phyloP scores from a whole-genome alignment of 2,797 vertebrate species.

The Synanceia verrucosa region DNA sequence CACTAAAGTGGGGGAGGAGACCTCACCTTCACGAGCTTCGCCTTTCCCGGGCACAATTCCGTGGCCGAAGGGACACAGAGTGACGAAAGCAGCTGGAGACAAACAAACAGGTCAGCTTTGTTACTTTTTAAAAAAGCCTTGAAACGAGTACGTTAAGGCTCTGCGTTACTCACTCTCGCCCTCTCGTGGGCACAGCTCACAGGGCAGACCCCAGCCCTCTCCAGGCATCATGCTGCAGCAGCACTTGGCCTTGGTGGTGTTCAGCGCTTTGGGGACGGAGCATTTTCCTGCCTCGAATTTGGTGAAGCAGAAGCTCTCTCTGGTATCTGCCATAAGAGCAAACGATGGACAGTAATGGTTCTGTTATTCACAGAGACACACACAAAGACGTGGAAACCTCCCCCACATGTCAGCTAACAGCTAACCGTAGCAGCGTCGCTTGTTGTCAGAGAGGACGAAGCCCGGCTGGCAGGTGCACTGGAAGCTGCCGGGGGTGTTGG shows the following conservation, averaged over 20 bases:
- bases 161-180: conserved; percentile 81
- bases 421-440: conserved; percentile 91
- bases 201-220: conserved; percentile 96
- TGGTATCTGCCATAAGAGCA: conserved; percentile 85
- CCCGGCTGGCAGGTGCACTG: conserved; percentile 90
- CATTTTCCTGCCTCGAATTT: conserved; percentile 92
- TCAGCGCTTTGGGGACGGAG: conserved; percentile 90
- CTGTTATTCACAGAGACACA: neutral
- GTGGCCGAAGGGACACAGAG: conserved; percentile 91
- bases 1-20: neutral
- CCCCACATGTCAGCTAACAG: neutral
- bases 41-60: conserved; percentile 86
- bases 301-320: conserved; percentile 95
- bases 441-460: conserved; percentile 92
- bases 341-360: neutral
- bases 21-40: conserved; percentile 89
- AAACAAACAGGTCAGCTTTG: conserved; percentile 12
- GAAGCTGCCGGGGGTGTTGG: conserved; percentile 93
- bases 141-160: neutral
- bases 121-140: no score
- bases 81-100: conserved; percentile 78
- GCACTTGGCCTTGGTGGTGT: conserved; percentile 93
- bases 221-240: conserved; percentile 95
- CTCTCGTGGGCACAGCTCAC: conserved; percentile 91
- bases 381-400: no score